Percentiles rank a stretch among this genome's conserved stretches.
phyloP scores from a whole-genome alignment of 2,113 vertebrate species.

The Colossoma macropomum region DNA sequence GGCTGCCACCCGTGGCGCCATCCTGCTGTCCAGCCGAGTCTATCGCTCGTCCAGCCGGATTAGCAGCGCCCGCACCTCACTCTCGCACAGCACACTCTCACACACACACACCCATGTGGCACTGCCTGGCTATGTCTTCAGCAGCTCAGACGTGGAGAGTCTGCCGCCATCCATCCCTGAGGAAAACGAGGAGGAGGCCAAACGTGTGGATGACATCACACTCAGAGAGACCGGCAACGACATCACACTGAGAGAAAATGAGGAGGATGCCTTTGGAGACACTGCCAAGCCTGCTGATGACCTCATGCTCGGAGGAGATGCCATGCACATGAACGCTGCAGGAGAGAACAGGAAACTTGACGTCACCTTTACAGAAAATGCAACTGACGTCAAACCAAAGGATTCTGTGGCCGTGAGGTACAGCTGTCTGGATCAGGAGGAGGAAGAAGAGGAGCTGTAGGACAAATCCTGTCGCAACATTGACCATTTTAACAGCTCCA shows the following conservation, averaged over 20 bases:
- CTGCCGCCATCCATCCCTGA: slow-evolving; percentile 72
- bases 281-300: not conserved
- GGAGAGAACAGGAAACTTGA: not conserved
- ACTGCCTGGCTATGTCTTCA: slow-evolving; percentile 86
- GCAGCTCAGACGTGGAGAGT: slow-evolving; percentile 84
- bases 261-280: not conserved
- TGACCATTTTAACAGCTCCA: too few relatives aligned
- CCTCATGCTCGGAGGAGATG: not conserved
- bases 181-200: slow-evolving; percentile 74
- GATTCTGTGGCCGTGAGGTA: slow-evolving; percentile 13
- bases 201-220: slow-evolving; percentile 74
- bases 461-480: too few relatives aligned
- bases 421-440: slow-evolving; percentile 40
- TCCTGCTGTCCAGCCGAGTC: slow-evolving; percentile 71
- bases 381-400: slow-evolving; percentile 12
- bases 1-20: slow-evolving; percentile 71
- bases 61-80: not conserved
- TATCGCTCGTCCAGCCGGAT: slow-evolving; percentile 50
- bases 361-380: not conserved
- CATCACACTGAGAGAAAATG: not conserved
- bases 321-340: not conserved
- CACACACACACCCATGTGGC: slow-evolving; percentile 74
- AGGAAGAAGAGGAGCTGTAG: slow-evolving; percentile 42
- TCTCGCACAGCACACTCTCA: not conserved
- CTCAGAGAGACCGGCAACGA: slow-evolving; percentile 64